Conservation (phyloP, 2,797 vertebrate genomes). For the Channallabes apus region DNA sequence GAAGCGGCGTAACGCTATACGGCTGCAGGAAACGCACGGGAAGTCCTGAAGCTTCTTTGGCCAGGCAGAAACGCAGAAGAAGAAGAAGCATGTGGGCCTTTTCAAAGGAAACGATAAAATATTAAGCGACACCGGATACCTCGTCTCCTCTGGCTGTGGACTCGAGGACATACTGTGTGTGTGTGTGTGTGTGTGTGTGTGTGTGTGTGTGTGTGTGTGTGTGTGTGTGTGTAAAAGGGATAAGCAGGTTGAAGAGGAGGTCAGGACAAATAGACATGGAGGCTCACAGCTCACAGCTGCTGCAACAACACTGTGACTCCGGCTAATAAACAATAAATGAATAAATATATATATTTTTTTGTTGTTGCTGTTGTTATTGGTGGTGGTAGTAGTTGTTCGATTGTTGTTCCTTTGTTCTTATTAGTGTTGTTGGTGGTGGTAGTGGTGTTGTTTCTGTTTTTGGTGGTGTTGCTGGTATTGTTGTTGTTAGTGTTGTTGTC, state of each 20-base stretch:
- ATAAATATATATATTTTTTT: background rate
- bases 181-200: slow-evolving; percentile 43
- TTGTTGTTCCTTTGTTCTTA: background rate
- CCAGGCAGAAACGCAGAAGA: slow-evolving; percentile 64
- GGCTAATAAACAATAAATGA: background rate
- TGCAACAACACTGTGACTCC: slow-evolving; percentile 5
- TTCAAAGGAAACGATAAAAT: slow-evolving; percentile 79
- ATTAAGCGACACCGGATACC: slow-evolving; percentile 77
- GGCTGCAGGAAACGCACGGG: slow-evolving; percentile 58
- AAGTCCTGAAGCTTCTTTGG: slow-evolving; percentile 51
- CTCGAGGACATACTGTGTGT: slow-evolving; percentile 61
- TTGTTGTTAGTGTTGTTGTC: background rate
- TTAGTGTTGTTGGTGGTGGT: background rate
- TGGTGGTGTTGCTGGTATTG: background rate
- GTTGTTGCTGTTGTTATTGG: background rate
- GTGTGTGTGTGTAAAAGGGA: slow-evolving; percentile 13
- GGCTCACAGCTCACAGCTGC: slow-evolving; percentile 23
- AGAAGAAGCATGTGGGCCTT: slow-evolving; percentile 61
- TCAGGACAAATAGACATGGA: slow-evolving; percentile 44
- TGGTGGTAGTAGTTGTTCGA: background rate
- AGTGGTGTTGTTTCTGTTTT: no score
- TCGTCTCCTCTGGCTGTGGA: slow-evolving; percentile 66
- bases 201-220: slow-evolving; percentile 48
- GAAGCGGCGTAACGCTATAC: slow-evolving; percentile 64
- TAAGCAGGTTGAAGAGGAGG: slow-evolving; percentile 45